Evolutionary conservation across 2,797 vertebrate genomes (phyloP).

Genomic region (Amblyopsis hoosieri): DNA sequence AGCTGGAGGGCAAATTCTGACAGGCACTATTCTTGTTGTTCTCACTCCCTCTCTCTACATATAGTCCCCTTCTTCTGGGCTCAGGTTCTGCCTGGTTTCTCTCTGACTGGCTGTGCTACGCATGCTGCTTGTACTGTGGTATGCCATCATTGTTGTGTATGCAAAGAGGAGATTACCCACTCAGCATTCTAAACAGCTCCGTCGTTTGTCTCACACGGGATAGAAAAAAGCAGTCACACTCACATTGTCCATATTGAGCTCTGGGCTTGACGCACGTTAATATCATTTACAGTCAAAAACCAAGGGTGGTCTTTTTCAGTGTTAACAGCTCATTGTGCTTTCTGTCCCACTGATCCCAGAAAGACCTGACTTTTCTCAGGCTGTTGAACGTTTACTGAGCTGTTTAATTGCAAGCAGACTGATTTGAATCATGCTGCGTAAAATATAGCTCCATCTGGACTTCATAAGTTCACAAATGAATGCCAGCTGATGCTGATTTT

Average conservation of each 20-base stretch:
- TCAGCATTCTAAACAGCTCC: conserved; percentile 64
- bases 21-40: conserved; percentile 55
- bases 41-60: conserved; percentile 44
- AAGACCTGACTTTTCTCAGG: conserved; percentile 64
- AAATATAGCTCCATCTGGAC: conserved; percentile 75
- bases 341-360: conserved; percentile 62
- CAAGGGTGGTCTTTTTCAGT: conserved; percentile 70
- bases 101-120: conserved; percentile 46
- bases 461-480: conserved; percentile 66
- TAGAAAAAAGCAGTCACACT: conserved; percentile 38
- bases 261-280: conserved; percentile 54
- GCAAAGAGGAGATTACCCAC: conserved; percentile 68
- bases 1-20: conserved; percentile 49
- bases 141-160: conserved; percentile 68
- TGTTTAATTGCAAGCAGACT: conserved; percentile 73
- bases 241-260: conserved; percentile 56
- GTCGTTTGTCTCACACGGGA: conserved; percentile 66
- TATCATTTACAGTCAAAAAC: conserved; percentile 62
- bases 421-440: conserved; percentile 65
- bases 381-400: conserved; percentile 61
- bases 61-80: conserved; percentile 57
- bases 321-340: conserved; percentile 66
- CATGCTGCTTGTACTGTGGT: conserved; percentile 31
- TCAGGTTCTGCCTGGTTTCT: conserved; percentile 7
- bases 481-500: conserved; percentile 67